These are phyloP conservation scores for Phania funesta DNA, from an alignment of 2,888 invertebrate species.

Conservation along the genomic window DNA sequence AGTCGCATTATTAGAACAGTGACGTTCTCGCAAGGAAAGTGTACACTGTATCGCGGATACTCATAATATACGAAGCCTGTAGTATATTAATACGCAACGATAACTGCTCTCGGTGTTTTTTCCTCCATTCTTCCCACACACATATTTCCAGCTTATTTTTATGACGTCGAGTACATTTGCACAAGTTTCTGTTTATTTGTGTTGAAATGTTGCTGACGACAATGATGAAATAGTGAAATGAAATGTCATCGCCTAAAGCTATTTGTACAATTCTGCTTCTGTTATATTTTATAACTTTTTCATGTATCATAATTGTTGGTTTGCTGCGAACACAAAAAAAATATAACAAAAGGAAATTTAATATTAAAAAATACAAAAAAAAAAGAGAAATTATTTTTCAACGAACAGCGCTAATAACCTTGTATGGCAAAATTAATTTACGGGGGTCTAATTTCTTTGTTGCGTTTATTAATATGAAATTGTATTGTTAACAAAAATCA, in stretches of 20 bases:
- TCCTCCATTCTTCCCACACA: no score
- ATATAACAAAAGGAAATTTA: conserved; percentile 58
- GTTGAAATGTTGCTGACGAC: conserved; percentile 47
- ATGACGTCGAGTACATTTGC: no score
- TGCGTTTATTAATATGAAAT: neutral
- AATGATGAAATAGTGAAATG: conserved; percentile 63
- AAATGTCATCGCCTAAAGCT: conserved; percentile 67
- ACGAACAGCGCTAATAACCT: conserved; percentile 45
- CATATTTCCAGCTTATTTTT: neutral
- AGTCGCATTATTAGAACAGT: no score
- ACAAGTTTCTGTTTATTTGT: conserved; percentile 3
- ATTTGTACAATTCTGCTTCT: conserved; percentile 47
- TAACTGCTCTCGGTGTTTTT: no score
- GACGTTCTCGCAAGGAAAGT: no score
- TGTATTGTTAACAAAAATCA: neutral
- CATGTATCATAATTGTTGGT: conserved; percentile 14
- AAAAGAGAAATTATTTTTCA: conserved; percentile 6
- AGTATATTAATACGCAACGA: no score
- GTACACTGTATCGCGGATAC: no score
- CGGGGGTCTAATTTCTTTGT: neutral
- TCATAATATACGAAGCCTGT: no score
- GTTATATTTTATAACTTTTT: conserved; percentile 15
- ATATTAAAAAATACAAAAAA: conserved; percentile 35
- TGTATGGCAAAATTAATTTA: conserved; percentile 9
- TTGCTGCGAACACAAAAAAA: conserved; percentile 20